These are phyloP conservation scores for Coptodon bakossiorum DNA, from an alignment of 2,113 vertebrate species.

Conservation along the genomic window DNA sequence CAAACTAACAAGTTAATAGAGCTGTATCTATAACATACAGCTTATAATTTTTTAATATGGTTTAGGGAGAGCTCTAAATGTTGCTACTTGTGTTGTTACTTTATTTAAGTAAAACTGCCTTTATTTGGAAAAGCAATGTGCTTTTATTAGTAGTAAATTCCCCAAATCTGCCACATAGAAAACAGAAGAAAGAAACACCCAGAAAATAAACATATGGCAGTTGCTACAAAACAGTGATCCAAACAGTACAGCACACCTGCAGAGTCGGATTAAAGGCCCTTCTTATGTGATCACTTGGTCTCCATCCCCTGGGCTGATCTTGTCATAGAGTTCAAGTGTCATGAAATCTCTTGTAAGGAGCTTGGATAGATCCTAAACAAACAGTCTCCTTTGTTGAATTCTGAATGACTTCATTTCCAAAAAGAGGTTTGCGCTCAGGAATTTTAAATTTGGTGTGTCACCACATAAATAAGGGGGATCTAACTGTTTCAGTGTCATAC, in stretches of 20 bases:
- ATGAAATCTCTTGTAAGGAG: conserved; percentile 51
- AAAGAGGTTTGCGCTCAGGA: not conserved
- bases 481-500: not conserved
- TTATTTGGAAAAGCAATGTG: not conserved
- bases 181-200: not conserved
- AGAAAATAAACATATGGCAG: not conserved
- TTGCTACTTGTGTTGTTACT: not conserved
- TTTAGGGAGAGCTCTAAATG: not conserved
- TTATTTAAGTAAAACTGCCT: not conserved
- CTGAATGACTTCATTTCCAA: not conserved
- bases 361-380: conserved; percentile 39
- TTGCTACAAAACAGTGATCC: not conserved
- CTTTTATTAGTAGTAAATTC: conserved; percentile 16
- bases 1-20: not conserved
- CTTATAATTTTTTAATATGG: not conserved
- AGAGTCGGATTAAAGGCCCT: conserved; percentile 15
- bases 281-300: conserved; percentile 11
- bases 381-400: conserved; percentile 12
- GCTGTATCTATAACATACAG: not conserved
- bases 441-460: conserved; percentile 5
- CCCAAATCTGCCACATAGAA: not conserved
- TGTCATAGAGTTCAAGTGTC: conserved; percentile 45
- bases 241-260: conserved; percentile 26
- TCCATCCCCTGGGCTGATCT: not conserved
- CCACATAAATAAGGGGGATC: not conserved